These are phyloP conservation scores for Anthoscopus minutus DNA, from an alignment of 2,113 vertebrate genomes.

Conservation along the genomic window DNA sequence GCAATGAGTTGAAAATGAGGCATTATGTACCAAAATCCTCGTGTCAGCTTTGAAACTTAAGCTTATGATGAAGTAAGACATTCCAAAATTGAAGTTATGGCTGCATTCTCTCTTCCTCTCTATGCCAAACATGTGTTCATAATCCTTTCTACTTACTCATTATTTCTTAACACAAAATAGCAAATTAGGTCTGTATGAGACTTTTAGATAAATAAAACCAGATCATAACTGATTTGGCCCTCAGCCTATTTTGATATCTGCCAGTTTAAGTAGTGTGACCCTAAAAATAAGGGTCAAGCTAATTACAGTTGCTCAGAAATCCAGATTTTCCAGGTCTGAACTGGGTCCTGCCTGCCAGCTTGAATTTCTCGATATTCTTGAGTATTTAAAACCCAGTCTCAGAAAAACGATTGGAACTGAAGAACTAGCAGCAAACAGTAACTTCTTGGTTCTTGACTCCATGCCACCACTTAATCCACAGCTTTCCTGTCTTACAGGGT, in stretches of 20 bases:
- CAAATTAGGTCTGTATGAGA: background rate
- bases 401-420: background rate
- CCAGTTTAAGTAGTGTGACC: background rate
- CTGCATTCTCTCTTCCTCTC: background rate
- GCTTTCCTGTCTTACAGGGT: background rate
- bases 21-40: background rate
- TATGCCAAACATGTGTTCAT: background rate
- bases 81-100: background rate
- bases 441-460: background rate
- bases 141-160: background rate
- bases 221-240: background rate
- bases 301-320: slow-evolving; percentile 2
- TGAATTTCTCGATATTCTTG: background rate
- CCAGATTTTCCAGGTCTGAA: background rate
- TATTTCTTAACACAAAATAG: background rate
- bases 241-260: background rate
- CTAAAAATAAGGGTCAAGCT: background rate
- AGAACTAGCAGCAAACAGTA: background rate
- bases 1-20: slow-evolving; percentile 25
- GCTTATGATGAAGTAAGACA: background rate
- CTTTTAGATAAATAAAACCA: slow-evolving; percentile 7
- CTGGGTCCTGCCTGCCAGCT: background rate
- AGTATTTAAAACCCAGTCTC: background rate
- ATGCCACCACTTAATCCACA: background rate
- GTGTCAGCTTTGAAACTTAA: slow-evolving; percentile 13